Conservation (phyloP, 2,888 invertebrate genomes). For the Oasisia sp. region DNA sequence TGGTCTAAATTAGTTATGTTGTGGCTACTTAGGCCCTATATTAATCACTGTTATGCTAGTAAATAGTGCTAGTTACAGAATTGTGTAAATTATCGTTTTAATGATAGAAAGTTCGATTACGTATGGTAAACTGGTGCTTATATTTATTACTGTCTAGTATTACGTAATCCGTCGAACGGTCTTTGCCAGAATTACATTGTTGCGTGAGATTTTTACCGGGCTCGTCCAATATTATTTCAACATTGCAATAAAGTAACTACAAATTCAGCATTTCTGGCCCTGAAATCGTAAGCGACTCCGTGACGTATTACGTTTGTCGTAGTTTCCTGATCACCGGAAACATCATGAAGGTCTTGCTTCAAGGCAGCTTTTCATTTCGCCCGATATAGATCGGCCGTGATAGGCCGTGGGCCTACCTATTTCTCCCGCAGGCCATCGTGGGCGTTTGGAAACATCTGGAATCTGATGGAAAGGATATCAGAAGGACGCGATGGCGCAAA, state of each 20-base stretch:
- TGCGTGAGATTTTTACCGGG: not conserved
- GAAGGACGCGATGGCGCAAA: not conserved
- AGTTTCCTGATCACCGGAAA: not conserved
- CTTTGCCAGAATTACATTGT: not conserved
- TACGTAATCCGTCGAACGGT: not conserved
- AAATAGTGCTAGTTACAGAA: no score
- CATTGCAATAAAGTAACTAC: not conserved
- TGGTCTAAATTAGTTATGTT: no score
- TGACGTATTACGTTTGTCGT: not conserved
- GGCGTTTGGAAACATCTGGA: not conserved
- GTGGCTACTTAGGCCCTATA: no score
- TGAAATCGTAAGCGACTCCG: not conserved
- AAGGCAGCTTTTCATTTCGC: slow-evolving; percentile 5
- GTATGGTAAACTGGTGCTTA: not conserved
- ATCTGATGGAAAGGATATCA: slow-evolving; percentile 6
- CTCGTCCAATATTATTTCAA: not conserved
- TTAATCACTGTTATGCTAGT: no score
- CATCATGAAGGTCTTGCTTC: not conserved
- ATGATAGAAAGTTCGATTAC: not conserved
- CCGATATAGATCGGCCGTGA: slow-evolving; percentile 2
- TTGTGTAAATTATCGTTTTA: not conserved
- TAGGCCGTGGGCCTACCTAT: not conserved
- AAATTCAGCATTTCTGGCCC: not conserved
- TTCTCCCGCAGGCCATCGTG: not conserved
- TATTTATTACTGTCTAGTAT: not conserved